A percentile compares a stretch with the other conserved stretches of the same genome.
Evolutionary conservation across 1,140 invertebrate species (phyloP).

Genomic region (Odontomachus brunneus): DNA sequence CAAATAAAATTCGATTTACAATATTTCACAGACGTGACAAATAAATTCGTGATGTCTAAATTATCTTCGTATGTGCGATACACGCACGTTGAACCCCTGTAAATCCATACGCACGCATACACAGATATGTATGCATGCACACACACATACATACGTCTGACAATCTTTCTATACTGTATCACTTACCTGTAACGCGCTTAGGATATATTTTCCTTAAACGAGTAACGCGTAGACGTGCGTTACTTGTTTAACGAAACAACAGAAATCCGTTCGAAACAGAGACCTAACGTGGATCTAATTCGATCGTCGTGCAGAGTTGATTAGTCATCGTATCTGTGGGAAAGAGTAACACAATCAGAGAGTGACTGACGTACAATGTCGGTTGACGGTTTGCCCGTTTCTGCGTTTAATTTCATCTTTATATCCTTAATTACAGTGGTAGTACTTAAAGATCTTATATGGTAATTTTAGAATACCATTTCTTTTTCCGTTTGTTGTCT

Average conservation of each 20-base stretch:
- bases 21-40: slow-evolving; percentile 82
- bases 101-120: background rate
- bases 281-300: background rate
- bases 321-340: slow-evolving; percentile 8
- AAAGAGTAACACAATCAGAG: slow-evolving; percentile 27
- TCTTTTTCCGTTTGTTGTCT: slow-evolving; percentile 8
- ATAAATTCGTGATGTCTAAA: slow-evolving; percentile 77
- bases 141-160: too few species aligned
- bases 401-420: slow-evolving; percentile 46
- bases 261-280: background rate
- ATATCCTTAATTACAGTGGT: slow-evolving; percentile 57
- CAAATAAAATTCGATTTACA: slow-evolving; percentile 78
- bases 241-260: background rate
- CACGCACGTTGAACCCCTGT: too few species aligned
- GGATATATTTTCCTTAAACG: background rate
- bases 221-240: background rate
- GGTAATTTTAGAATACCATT: slow-evolving; percentile 57
- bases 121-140: background rate
- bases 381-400: slow-evolving; percentile 7
- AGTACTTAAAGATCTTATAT: slow-evolving; percentile 56
- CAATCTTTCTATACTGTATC: background rate
- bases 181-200: background rate
- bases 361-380: slow-evolving; percentile 22
- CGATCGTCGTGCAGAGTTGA: background rate
- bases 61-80: background rate